Evolutionary conservation across 2,888 invertebrate genomes (phyloP).

Genomic region (Falcaria lacertinaria): DNA sequence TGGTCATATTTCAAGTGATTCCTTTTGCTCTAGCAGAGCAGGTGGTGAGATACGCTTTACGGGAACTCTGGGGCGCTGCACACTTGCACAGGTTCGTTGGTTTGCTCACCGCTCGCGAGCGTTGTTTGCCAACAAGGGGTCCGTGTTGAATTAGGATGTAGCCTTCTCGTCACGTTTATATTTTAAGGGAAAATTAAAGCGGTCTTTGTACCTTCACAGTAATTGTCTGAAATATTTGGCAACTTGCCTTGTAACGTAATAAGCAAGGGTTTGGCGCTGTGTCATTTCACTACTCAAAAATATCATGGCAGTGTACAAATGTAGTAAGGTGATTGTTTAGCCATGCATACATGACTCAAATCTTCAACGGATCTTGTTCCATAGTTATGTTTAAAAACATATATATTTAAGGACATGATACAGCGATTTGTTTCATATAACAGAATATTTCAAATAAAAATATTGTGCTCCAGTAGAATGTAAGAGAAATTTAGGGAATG

Average conservation of each 20-base stretch:
- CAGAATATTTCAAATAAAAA: too few species aligned
- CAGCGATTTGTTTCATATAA: too few species aligned
- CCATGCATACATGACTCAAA: too few species aligned
- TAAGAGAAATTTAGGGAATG: too few species aligned
- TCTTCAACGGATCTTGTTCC: too few species aligned
- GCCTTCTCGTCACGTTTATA: slow-evolving; percentile 35
- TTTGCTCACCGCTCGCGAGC: slow-evolving; percentile 51
- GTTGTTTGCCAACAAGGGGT: slow-evolving; percentile 56
- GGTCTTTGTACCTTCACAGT: slow-evolving; percentile 15
- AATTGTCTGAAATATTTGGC: slow-evolving; percentile 16
- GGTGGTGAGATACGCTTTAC: slow-evolving; percentile 37
- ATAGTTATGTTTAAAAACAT: too few species aligned
- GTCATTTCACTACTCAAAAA: too few species aligned
- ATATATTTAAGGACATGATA: too few species aligned
- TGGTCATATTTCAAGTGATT: slow-evolving; percentile 79
- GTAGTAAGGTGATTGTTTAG: too few species aligned
- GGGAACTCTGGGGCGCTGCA: not conserved
- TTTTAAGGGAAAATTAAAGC: slow-evolving; percentile 29
- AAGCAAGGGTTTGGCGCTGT: too few species aligned
- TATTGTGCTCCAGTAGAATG: too few species aligned
- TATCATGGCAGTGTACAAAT: too few species aligned
- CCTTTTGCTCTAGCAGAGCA: slow-evolving; percentile 72
- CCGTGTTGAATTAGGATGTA: slow-evolving; percentile 65
- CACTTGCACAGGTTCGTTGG: slow-evolving; percentile 19
- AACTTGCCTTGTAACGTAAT: not conserved